Conservation (phyloP, 1,140 invertebrate genomes). For the Ips typographus region DNA sequence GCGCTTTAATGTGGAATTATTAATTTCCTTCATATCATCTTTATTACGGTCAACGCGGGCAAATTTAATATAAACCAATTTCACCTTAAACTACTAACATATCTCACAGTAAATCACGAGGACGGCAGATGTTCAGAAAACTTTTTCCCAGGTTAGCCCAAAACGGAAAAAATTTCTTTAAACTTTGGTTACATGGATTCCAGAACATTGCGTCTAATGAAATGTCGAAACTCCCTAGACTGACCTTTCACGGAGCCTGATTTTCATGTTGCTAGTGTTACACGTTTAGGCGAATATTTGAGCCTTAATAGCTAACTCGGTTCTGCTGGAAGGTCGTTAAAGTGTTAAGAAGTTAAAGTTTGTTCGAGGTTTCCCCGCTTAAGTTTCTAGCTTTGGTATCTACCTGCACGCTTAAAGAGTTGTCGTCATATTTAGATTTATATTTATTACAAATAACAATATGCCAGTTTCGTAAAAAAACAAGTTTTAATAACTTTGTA, state of each 20-base stretch:
- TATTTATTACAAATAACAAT: too few relatives aligned
- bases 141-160: too few relatives aligned
- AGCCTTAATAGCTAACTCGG: slow-evolving; percentile 15
- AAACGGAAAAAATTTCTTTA: too few relatives aligned
- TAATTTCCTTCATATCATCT: slow-evolving; percentile 7
- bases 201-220: slow-evolving; percentile 19
- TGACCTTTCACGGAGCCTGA: slow-evolving; percentile 22
- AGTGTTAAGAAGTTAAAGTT: slow-evolving; percentile 22
- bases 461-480: too few relatives aligned
- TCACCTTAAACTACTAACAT: not conserved
- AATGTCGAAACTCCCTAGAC: slow-evolving; percentile 11
- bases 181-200: not conserved
- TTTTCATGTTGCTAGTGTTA: slow-evolving; percentile 31
- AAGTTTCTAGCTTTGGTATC: not conserved
- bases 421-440: too few relatives aligned
- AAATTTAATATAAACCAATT: not conserved
- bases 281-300: slow-evolving; percentile 24
- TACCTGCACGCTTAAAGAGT: too few relatives aligned
- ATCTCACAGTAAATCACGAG: too few relatives aligned
- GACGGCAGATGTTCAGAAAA: too few relatives aligned
- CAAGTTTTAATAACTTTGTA: too few relatives aligned
- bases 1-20: slow-evolving; percentile 16
- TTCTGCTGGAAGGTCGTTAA: slow-evolving; percentile 16
- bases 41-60: not conserved
- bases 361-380: not conserved